Base-by-base conservation (phyloP, 2,113 vertebrate genomes). In the Callopanchax toddi region DNA sequence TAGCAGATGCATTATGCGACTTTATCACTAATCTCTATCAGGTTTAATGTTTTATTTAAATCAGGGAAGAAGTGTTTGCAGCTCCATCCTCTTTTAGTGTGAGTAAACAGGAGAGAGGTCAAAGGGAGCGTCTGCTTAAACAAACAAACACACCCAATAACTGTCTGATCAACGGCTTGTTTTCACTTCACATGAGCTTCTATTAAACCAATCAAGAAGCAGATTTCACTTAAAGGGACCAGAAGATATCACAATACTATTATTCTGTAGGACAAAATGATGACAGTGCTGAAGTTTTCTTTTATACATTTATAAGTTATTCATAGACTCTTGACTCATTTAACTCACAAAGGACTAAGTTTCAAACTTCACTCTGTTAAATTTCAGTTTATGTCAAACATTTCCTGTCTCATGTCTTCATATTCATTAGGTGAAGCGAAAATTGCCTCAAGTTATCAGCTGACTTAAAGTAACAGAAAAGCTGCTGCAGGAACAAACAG, bases 41-140 rank as follows among this genome's bases (percentile, higher is more conserved):
- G 25, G 23, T 57, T 55, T 13, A 46, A 26, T 46, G 29, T 62
- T 64, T 44, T 55, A 8, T 32, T 7, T 22, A 29, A 62, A 60
- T 18, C 11, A 0, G 42, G 48, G 55, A 32, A 22, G 8, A 32
- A 22, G 6, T 17, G 2, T n/a, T 57, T 12, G 22, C 17, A 23
- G 2, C 11, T 15, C 2, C 13, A 12, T 37, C 25, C 18, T 1
- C n/a, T n/a, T n/a, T n/a, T n/a, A n/a, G n/a, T n/a, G n/a, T n/a
- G 6, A 58, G 15, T 12, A 23, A 21, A 48, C 5, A 16, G 8
- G n/a, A n/a, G 29, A 42, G 43, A 40, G n/a, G 16, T 25, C 1
- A 0, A 12, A 53, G 59, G 36, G 44, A 44, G 39, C 46, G 6
- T n/a, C n/a, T 3, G 29, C 6, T 32, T 17, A 23, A 11, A 20